Evolutionary conservation across 2,113 vertebrate species (phyloP), one percentile per base, ranked within the genome.

Genomic region (Nematolebias whitei): DNA sequence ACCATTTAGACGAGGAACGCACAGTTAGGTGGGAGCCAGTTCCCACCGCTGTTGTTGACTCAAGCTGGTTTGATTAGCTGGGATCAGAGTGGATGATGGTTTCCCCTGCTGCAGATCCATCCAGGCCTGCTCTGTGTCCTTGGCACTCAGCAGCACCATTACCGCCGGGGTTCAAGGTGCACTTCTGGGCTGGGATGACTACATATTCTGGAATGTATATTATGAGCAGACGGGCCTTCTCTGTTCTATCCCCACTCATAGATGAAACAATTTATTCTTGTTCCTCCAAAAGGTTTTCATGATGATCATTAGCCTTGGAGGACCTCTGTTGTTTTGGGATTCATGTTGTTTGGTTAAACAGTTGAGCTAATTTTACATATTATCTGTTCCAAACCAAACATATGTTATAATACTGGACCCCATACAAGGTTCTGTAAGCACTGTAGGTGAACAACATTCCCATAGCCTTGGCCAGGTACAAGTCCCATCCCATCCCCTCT

Each of bases 1-100:
- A 24, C 58, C 68, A 41, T 80, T 83, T 68, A 80, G 65, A 84
- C 41, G 71, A 76, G 66, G 53, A 70, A 23, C 51, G 40, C 62
- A 61, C 12, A 12, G 59, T 38, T 50, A 61, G 73, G 74, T 63
- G 78, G 76, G 74, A 80, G 80, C 70, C 83, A 63, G 41, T 74
- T 84, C 74, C 38, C 53, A 69, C 59, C 1, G 13, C 69, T 39
- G 76, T 16, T 86, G 82, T 86, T 88, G 80, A 79, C 86, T 72
- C 59, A 83, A 71, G 70, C 57, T 5, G 54, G 49, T 76, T 74
- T 82, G 85, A 78, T 83, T 85, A 79, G 68, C 66, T 53, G 12
- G 41, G 55, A 40, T 65, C 52, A 11, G 66, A 77, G 68, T 6
- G 51, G 75, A 63, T 89, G 80, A 85, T 79, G 83, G 80, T 69